A percentile compares a stretch with the other conserved stretches of the same genome.
phyloP scores from a whole-genome alignment of 2,888 invertebrate genomes.

The Melinaea marsaeus region DNA sequence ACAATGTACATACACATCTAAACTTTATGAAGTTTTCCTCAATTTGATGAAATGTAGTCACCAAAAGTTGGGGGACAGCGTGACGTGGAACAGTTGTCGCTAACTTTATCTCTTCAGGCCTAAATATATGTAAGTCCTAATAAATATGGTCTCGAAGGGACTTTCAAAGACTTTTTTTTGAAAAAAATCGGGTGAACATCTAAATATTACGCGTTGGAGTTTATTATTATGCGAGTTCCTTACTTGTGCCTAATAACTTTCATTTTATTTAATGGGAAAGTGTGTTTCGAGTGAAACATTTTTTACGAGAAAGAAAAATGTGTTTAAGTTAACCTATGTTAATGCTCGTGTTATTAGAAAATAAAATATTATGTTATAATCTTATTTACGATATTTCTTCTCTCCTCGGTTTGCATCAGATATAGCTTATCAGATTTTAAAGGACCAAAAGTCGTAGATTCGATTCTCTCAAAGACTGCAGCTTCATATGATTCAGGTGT shows the following conservation, averaged over 20 bases:
- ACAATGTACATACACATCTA: constrained; percentile 9
- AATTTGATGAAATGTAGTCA: constrained; percentile 25
- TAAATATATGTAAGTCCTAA: no score
- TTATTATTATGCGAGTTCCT: not conserved
- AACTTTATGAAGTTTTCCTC: constrained; percentile 5
- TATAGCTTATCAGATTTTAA: no score
- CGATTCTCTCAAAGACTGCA: no score
- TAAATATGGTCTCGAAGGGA: not conserved
- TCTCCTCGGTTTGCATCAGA: no score
- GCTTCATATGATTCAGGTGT: no score
- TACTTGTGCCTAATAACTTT: not conserved
- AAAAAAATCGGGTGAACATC: not conserved
- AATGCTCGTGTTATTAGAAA: no score
- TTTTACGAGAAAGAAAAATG: no score
- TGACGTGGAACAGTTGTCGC: constrained; percentile 18
- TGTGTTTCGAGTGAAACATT: no score
- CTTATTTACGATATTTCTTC: no score
- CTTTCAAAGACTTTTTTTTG: not conserved
- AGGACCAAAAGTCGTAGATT: no score
- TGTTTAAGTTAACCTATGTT: no score
- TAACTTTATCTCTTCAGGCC: constrained; percentile 17
- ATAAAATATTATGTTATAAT: no score
- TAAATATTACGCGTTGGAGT: not conserved
- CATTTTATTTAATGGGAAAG: not conserved
- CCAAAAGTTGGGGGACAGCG: constrained; percentile 23